Evolutionary conservation across 2,888 invertebrate species (phyloP).

Genomic region (Darwinula stevensoni): DNA sequence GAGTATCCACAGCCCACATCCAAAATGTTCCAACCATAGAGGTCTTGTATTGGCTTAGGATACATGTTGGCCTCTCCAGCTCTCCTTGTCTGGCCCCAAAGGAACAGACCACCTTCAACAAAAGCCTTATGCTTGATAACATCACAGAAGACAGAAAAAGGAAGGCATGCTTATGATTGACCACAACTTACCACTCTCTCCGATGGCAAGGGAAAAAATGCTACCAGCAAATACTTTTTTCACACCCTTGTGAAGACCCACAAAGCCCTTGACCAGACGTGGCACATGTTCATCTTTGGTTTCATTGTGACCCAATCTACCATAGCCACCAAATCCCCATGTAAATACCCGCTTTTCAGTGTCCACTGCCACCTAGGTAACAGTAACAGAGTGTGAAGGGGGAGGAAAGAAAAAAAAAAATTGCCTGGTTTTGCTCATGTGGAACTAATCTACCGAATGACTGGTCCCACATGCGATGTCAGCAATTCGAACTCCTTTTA

Average conservation of each 20-base stretch:
- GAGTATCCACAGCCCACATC: conserved; percentile 53
- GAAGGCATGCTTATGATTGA: no score
- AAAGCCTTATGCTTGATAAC: no score
- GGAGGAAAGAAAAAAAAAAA: no score
- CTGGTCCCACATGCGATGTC: conserved; percentile 73
- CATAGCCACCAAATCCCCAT: conserved; percentile 89
- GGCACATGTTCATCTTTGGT: conserved; percentile 66
- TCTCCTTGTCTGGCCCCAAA: conserved; percentile 74
- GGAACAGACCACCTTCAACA: conserved; percentile 28
- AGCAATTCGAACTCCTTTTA: conserved; percentile 49
- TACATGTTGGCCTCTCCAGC: conserved; percentile 91
- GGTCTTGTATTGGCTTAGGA: conserved; percentile 71
- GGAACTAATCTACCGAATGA: conserved; percentile 67
- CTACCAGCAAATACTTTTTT: conserved; percentile 47
- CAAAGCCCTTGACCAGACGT: conserved; percentile 60
- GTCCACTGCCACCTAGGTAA: no score
- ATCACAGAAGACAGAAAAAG: no score
- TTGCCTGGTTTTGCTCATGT: no score
- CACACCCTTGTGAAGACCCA: conserved; percentile 51
- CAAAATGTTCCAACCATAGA: conserved; percentile 73
- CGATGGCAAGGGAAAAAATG: conserved; percentile 54
- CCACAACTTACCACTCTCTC: conserved; percentile 37
- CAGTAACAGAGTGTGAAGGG: no score
- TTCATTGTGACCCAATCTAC: conserved; percentile 70
- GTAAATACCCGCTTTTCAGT: conserved; percentile 62